Evolutionary conservation across 2,113 vertebrate genomes (phyloP).

Genomic region (Aldabrachelys gigantea): DNA sequence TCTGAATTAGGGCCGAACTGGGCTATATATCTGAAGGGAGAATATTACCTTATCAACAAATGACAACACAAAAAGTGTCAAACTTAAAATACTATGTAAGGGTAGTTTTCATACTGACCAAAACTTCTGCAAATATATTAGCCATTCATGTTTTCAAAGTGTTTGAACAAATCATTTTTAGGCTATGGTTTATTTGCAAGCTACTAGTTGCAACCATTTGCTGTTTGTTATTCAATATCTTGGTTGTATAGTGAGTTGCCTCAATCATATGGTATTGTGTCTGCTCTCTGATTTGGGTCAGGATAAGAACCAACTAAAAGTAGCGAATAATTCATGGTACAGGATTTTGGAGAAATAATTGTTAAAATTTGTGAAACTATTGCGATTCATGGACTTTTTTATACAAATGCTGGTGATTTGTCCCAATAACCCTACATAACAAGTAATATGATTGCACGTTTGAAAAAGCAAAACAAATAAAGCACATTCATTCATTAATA

Average conservation of each 20-base stretch:
- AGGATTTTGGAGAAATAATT: neutral
- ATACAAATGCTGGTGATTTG: neutral
- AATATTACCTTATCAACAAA: slow-evolving; percentile 47
- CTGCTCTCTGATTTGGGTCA: neutral
- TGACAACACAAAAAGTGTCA: slow-evolving; percentile 57
- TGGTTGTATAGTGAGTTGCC: neutral
- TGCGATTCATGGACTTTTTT: neutral
- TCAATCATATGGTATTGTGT: neutral
- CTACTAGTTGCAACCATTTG: slow-evolving; percentile 1
- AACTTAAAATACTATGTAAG: slow-evolving; percentile 58
- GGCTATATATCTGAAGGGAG: neutral
- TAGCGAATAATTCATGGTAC: neutral
- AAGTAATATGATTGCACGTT: neutral
- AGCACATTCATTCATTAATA: slow-evolving; percentile 6
- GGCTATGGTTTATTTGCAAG: slow-evolving; percentile 26
- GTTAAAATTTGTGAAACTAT: neutral
- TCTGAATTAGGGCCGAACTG: neutral
- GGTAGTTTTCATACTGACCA: slow-evolving; percentile 44
- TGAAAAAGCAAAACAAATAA: neutral
- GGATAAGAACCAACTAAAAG: neutral
- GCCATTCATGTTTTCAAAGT: neutral
- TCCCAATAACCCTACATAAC: neutral
- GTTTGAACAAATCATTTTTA: slow-evolving; percentile 30
- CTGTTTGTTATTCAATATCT: neutral
- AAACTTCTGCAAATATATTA: slow-evolving; percentile 11